Evolutionary conservation across 1,140 invertebrate species (phyloP).

Genomic region (Agrypnia vestita): DNA sequence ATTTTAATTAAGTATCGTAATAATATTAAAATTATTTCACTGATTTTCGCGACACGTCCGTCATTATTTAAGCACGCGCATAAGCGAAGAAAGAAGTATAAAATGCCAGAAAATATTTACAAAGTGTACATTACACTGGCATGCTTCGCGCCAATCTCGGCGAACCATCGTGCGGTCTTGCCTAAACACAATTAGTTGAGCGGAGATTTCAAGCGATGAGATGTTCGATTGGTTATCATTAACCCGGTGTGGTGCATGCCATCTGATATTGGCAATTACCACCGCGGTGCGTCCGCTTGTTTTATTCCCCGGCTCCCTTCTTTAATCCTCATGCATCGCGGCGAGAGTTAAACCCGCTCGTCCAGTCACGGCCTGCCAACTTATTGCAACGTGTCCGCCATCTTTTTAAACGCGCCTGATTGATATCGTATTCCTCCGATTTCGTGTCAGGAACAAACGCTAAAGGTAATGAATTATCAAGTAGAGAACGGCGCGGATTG

Average conservation of each 20-base stretch:
- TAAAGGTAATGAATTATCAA: no score
- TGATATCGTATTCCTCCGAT: conserved; percentile 24
- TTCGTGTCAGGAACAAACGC: conserved; percentile 4
- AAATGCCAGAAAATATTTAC: no score
- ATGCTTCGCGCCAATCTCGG: neutral
- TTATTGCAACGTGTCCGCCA: conserved; percentile 19
- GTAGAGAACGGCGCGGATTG: no score
- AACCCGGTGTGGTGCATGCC: conserved; percentile 13
- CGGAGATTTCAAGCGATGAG: conserved; percentile 9
- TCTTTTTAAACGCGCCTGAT: conserved; percentile 36
- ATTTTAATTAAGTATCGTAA: no score
- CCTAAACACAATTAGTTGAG: conserved; percentile 24
- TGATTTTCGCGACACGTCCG: no score
- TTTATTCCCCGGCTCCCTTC: conserved; percentile 34
- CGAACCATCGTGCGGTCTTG: conserved; percentile 5
- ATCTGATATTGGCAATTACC: conserved; percentile 40
- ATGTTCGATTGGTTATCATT: conserved; percentile 33
- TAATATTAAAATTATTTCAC: no score
- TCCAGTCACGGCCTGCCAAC: conserved; percentile 34
- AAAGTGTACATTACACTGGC: conserved; percentile 1
- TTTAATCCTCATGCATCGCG: conserved; percentile 28
- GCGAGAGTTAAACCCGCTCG: conserved; percentile 16
- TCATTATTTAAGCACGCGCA: no score
- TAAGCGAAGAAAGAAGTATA: no score
- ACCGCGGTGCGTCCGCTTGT: conserved; percentile 12